These are phyloP conservation scores for Zootoca vivipara DNA, from an alignment of 2,113 vertebrate genomes.

Conservation along the genomic window DNA sequence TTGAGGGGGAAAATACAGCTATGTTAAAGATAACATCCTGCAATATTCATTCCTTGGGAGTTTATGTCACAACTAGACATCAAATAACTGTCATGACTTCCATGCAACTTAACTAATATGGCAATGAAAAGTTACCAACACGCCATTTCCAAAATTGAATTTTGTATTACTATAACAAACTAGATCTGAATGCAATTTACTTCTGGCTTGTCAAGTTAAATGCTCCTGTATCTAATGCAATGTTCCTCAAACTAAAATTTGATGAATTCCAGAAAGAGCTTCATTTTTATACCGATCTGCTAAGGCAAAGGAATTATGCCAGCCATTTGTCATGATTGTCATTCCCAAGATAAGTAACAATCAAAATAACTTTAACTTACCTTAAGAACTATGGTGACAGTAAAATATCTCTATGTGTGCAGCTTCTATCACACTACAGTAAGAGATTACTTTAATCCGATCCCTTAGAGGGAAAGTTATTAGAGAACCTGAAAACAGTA, in stretches of 20 bases:
- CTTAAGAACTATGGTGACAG: conserved; percentile 57
- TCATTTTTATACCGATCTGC: conserved; percentile 59
- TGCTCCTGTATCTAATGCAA: conserved; percentile 63
- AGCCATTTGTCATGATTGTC: conserved; percentile 71
- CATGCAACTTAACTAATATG: conserved; percentile 5
- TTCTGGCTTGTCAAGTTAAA: conserved; percentile 68
- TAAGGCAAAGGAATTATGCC: conserved; percentile 70
- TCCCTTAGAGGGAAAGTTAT: conserved; percentile 66
- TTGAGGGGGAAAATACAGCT: neutral
- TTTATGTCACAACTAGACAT: conserved; percentile 49
- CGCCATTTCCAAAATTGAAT: conserved; percentile 36
- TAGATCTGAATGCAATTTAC: conserved; percentile 68
- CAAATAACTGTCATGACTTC: conserved; percentile 59
- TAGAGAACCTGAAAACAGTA: conserved; percentile 23
- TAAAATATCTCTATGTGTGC: conserved; percentile 55
- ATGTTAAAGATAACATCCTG: conserved; percentile 37
- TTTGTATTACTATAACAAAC: conserved; percentile 52
- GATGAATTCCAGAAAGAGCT: conserved; percentile 67
- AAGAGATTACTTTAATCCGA: conserved; percentile 69
- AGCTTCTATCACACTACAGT: conserved; percentile 26
- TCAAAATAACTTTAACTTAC: conserved; percentile 66
- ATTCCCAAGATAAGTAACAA: conserved; percentile 67
- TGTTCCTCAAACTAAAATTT: conserved; percentile 61
- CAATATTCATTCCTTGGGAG: conserved; percentile 8
- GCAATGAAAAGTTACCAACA: conserved; percentile 45